Evolutionary conservation across 30 jellyfish, hydroid and myxozoan genomes (phyloP).

Genomic region (Hydractinia symbiolongicarpus): DNA sequence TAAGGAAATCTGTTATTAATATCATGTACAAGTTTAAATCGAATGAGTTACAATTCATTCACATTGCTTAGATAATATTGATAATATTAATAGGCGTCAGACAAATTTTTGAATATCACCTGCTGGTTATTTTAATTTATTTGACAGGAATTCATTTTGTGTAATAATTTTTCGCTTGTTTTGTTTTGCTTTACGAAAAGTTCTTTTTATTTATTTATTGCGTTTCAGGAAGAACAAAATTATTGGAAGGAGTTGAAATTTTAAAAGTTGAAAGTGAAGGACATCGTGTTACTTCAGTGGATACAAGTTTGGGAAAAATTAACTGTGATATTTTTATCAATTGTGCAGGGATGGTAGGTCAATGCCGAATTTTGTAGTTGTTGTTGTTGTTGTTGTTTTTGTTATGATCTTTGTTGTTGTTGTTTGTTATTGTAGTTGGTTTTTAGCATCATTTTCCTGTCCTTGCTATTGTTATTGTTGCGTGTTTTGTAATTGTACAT

Average conservation of each 20-base stretch:
- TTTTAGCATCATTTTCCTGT: neutral
- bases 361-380: neutral
- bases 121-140: too few species aligned
- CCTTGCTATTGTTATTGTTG: neutral
- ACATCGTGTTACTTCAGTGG: slow-evolving; percentile 55
- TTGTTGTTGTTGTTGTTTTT: neutral
- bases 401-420: neutral
- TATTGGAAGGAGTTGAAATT: slow-evolving; percentile 50
- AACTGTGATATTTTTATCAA: slow-evolving; percentile 58
- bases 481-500: neutral
- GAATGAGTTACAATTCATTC: too few species aligned
- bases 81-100: too few species aligned
- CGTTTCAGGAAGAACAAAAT: slow-evolving; percentile 38
- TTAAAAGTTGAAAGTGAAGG: slow-evolving; percentile 46
- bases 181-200: too few species aligned
- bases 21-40: too few species aligned
- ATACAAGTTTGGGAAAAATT: slow-evolving; percentile 57
- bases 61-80: too few species aligned
- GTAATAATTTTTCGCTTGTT: too few species aligned
- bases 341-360: slow-evolving; percentile 68
- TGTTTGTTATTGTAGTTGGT: neutral
- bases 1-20: too few species aligned
- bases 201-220: neutral
- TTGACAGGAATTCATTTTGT: too few species aligned
- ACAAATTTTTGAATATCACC: too few species aligned